Conservation (phyloP, 2,888 invertebrate genomes). For the Hipparchia sbordonii region DNA sequence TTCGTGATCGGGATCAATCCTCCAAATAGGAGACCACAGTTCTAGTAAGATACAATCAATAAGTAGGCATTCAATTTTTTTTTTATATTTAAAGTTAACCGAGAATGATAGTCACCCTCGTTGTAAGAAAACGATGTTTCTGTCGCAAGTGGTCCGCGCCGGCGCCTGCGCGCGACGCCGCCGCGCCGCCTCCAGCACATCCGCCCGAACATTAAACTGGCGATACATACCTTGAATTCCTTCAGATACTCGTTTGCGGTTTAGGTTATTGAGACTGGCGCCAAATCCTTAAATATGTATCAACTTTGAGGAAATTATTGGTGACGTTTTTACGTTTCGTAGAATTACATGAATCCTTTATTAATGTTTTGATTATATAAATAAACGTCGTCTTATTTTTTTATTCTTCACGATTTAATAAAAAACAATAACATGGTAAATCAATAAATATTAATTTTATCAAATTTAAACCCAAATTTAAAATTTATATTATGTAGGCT, state of each 20-base stretch:
- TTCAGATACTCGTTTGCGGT: constrained; percentile 63
- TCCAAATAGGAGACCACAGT: too few species aligned
- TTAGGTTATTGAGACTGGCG: constrained; percentile 57
- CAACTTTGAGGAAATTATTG: constrained; percentile 37
- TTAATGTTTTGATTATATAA: background rate
- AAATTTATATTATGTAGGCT: too few species aligned
- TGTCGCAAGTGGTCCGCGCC: constrained; percentile 48
- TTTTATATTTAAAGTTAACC: background rate
- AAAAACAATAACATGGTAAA: too few species aligned
- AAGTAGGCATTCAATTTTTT: too few species aligned
- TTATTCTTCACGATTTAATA: background rate
- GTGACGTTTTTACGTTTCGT: constrained; percentile 34
- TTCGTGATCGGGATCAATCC: too few species aligned
- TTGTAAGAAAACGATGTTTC: constrained; percentile 50
- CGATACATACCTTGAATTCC: constrained; percentile 67
- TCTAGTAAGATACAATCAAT: too few species aligned
- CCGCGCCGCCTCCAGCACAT: constrained; percentile 55
- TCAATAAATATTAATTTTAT: too few species aligned
- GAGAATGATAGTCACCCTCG: constrained; percentile 25
- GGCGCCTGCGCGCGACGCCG: constrained; percentile 65
- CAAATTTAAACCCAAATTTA: too few species aligned
- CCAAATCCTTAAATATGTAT: constrained; percentile 45
- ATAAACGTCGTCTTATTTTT: background rate
- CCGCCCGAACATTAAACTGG: constrained; percentile 66
- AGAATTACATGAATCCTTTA: constrained; percentile 16